Percentiles rank a stretch among this genome's conserved stretches.
Conservation (phyloP, 2,888 invertebrate genomes). For the Lasiommata megera region DNA sequence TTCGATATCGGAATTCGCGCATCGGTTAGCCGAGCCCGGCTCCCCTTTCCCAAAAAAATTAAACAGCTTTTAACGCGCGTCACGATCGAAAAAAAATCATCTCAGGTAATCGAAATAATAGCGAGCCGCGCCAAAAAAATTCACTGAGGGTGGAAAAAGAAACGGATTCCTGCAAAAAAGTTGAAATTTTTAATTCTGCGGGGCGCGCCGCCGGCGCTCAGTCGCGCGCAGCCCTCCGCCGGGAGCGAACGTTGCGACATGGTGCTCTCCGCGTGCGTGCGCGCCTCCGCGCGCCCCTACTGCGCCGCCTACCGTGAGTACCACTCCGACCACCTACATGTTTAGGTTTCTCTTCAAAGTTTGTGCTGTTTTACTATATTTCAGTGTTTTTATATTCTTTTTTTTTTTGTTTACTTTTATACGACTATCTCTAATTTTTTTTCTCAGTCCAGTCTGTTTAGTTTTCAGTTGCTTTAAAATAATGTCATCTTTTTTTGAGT, state of each 20-base stretch:
- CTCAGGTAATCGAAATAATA: conserved; percentile 80
- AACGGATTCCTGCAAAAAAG: conserved; percentile 76
- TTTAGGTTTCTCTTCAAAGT: too few species aligned
- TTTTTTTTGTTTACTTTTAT: too few species aligned
- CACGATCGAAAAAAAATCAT: conserved; percentile 65
- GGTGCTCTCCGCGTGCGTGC: conserved; percentile 72
- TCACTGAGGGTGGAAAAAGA: conserved; percentile 80
- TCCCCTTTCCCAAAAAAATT: conserved; percentile 76
- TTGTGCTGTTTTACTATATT: too few species aligned
- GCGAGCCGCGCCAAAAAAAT: conserved; percentile 77
- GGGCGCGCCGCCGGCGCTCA: conserved; percentile 34
- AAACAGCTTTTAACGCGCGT: conserved; percentile 79
- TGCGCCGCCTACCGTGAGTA: conserved; percentile 66
- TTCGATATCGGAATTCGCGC: conserved; percentile 77
- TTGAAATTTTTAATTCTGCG: conserved; percentile 70
- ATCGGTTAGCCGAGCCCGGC: conserved; percentile 69
- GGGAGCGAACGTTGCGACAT: conserved; percentile 41
- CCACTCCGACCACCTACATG: not conserved
- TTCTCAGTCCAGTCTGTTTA: too few species aligned
- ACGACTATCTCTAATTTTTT: too few species aligned
- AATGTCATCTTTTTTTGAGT: too few species aligned
- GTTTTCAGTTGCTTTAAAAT: too few species aligned
- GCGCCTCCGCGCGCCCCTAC: conserved; percentile 61
- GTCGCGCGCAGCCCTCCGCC: conserved; percentile 29
- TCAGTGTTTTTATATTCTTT: too few species aligned